These are phyloP conservation scores for Zygaena filipendulae DNA, from an alignment of 2,888 invertebrate species.

Conservation along the genomic window DNA sequence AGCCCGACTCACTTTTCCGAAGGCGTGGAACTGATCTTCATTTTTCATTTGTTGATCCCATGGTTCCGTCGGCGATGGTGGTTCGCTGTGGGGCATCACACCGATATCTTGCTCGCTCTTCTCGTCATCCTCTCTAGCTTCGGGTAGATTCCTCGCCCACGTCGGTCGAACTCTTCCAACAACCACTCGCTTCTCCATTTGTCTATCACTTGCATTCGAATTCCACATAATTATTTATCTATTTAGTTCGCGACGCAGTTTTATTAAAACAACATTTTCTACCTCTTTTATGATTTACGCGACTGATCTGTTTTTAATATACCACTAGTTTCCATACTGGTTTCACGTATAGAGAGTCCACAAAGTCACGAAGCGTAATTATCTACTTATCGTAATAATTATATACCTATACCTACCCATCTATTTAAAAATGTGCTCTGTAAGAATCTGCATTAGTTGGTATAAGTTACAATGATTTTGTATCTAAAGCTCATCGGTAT, in stretches of 20 bases:
- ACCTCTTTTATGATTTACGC: no score
- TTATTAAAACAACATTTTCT: constrained; percentile 8
- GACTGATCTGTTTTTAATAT: no score
- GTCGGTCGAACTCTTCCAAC: constrained; percentile 67
- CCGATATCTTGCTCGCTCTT: constrained; percentile 40
- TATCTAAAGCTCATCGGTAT: no score
- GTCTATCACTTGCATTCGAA: constrained; percentile 54
- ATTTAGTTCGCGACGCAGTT: constrained; percentile 14
- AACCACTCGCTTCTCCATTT: constrained; percentile 70
- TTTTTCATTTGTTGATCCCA: constrained; percentile 49
- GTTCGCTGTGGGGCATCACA: constrained; percentile 54
- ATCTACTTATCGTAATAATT: no score
- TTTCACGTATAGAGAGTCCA: no score
- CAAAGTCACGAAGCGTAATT: no score
- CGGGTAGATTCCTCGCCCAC: constrained; percentile 62
- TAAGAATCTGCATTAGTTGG: no score
- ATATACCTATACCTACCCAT: no score
- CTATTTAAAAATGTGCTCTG: no score
- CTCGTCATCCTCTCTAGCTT: constrained; percentile 54
- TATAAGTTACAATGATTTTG: no score
- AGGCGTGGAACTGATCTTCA: constrained; percentile 66
- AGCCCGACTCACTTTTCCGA: constrained; percentile 68
- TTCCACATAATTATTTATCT: constrained; percentile 47
- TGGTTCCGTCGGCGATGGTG: constrained; percentile 49
- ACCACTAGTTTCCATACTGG: no score